Conservation (phyloP, 1,140 invertebrate species). For the Euura saliciscinereae region DNA sequence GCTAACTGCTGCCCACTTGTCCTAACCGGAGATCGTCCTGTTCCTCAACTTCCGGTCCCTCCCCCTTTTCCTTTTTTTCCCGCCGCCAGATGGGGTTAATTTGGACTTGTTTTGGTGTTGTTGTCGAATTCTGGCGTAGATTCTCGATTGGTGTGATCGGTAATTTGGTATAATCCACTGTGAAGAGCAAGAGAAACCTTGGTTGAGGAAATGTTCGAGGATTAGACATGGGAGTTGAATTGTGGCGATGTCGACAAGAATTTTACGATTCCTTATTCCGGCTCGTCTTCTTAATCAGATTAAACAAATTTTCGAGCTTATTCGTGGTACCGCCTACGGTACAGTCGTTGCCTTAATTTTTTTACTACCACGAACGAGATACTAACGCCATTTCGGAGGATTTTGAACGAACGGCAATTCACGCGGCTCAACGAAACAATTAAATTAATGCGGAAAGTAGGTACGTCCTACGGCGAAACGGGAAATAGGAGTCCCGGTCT, state of each 20-base stretch:
- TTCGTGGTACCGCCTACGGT: background rate
- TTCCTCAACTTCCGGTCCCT: constrained; percentile 12
- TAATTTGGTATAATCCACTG: too few species aligned
- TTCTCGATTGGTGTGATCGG: too few species aligned
- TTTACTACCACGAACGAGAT: constrained; percentile 23
- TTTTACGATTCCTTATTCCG: background rate
- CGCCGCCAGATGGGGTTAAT: background rate
- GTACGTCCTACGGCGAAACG: constrained; percentile 17
- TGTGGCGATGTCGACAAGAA: background rate
- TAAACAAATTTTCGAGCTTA: background rate
- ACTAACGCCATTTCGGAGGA: constrained; percentile 13
- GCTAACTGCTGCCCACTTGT: constrained; percentile 47
- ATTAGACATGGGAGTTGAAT: too few species aligned
- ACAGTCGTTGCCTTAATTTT: constrained; percentile 23
- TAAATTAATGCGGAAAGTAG: constrained; percentile 32
- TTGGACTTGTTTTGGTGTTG: background rate
- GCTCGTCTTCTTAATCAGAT: background rate
- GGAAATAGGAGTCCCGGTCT: constrained; percentile 18
- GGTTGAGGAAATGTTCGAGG: too few species aligned
- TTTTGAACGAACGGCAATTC: constrained; percentile 19
- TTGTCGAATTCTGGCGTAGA: too few species aligned
- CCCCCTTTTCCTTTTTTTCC: background rate
- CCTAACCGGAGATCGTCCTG: constrained; percentile 31
- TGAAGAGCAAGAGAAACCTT: too few species aligned
- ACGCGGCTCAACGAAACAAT: constrained; percentile 21